Base-by-base conservation (phyloP, 2,888 invertebrate genomes). In the Hypena proboscidalis region DNA sequence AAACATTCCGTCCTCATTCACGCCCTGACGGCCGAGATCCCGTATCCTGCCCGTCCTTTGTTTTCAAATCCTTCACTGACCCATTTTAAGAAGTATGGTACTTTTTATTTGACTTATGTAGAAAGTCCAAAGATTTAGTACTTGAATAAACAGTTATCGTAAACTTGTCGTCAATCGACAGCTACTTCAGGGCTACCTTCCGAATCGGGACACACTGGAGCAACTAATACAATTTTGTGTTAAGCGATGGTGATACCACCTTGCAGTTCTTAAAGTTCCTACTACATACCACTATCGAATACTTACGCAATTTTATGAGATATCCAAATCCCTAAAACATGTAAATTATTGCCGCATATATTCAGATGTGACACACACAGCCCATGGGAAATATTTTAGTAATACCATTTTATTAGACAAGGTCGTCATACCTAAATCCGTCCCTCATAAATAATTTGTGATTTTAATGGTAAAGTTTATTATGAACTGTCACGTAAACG, bases 361-460 rank as follows among this genome's bases (percentile, higher is more conserved):
- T 48, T 35, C 26, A 5, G 20, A 22, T 14, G 25, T 46, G 38
- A 41, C 42, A 40, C 17, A 39, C 19, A 30, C 31, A 37, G 20
- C 14, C 32, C 14, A 43, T 54, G 47, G 38, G 45, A 58, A 45
- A 33, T 58, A 42, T 58, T 55, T 43, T 25, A 20, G 23, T 55
- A 49, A 58, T 52, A 20, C 46, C 52, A 55, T 52, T 60, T 61
- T 58, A 60, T 46, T 55, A 19, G 47, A 51, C 46, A 52, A 46
- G 42, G 46, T 48, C 36, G 36, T 26, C 34, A 11, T 38, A 19
- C 13, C 36, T 55, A 51, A 48, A 41, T 50, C 42, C 11, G 20
- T 46, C 19, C 3, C 32, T 46, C 42, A 46, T 61, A 55, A 60
- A 58, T 55, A 33, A 41, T 44, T 37, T 29, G 21, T 25, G 52